A percentile compares a stretch with the other conserved stretches of the same genome.
phyloP scores from a whole-genome alignment of 2,113 vertebrate genomes.

The Burhinus oedicnemus region DNA sequence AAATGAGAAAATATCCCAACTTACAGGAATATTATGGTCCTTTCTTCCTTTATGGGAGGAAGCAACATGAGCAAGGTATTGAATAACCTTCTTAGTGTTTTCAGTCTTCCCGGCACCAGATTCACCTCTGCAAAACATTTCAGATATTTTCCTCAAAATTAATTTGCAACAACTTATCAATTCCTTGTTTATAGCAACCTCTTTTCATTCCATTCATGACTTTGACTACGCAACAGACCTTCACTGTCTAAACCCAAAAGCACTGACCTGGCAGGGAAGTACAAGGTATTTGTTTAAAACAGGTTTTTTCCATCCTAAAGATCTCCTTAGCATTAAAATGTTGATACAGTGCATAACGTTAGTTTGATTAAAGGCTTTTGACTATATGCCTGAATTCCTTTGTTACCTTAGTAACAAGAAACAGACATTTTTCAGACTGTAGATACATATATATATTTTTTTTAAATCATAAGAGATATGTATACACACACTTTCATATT shows the following conservation, averaged over 20 bases:
- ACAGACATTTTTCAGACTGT: neutral
- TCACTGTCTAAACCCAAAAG: neutral
- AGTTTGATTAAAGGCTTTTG: neutral
- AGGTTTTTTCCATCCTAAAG: neutral
- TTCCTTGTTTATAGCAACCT: neutral
- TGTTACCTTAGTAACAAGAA: neutral
- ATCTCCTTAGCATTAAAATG: neutral
- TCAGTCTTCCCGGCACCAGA: conserved; percentile 98
- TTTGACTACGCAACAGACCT: neutral
- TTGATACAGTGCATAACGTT: neutral
- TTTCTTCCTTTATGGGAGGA: conserved; percentile 98
- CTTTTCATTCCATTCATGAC: neutral
- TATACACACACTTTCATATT: neutral
- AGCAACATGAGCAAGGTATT: conserved; percentile 97
- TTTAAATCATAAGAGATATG: neutral
- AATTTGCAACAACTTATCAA: neutral
- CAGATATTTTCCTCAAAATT: conserved; percentile 30
- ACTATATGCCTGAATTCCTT: neutral
- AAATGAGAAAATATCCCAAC: conserved; percentile 64
- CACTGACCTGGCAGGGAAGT: neutral
- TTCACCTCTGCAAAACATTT: conserved; percentile 86
- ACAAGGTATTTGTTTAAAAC: neutral
- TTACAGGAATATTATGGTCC: conserved; percentile 97
- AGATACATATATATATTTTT: neutral
- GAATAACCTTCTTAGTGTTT: conserved; percentile 99